These are phyloP conservation scores for Epirrita christyi DNA, from an alignment of 2,888 invertebrate genomes.

Conservation along the genomic window DNA sequence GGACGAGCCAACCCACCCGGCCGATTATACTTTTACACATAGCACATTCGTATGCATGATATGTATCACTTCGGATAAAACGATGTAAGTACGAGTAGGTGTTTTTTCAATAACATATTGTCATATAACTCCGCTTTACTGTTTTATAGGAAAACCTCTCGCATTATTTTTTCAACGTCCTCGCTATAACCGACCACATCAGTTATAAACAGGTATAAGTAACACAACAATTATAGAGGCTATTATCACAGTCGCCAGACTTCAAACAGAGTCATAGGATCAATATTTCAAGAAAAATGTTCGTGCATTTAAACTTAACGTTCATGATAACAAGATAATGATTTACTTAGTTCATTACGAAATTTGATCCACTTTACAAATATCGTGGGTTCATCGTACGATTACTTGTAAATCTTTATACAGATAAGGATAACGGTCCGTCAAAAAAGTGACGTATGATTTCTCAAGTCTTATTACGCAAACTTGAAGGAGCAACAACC, in stretches of 20 bases:
- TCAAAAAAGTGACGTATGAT: slow-evolving; percentile 10
- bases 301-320: slow-evolving; percentile 6
- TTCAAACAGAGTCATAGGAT: slow-evolving; percentile 53
- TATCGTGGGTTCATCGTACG: slow-evolving; percentile 46
- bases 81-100: slow-evolving; percentile 9
- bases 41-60: slow-evolving; percentile 5
- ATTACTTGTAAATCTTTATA: slow-evolving; percentile 39
- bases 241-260: slow-evolving; percentile 41
- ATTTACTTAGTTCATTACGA: slow-evolving; percentile 17
- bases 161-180: background rate
- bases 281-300: slow-evolving; percentile 51
- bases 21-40: slow-evolving; percentile 54
- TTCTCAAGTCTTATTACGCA: slow-evolving; percentile 48
- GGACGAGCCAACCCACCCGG: slow-evolving; percentile 57
- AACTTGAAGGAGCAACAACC: slow-evolving; percentile 63
- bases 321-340: slow-evolving; percentile 9
- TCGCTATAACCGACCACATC: slow-evolving; percentile 34
- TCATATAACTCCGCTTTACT: background rate
- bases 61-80: slow-evolving; percentile 24
- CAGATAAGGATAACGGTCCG: slow-evolving; percentile 43
- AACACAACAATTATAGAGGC: slow-evolving; percentile 38
- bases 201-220: slow-evolving; percentile 33
- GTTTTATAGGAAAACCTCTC: background rate
- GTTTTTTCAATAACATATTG: no score
- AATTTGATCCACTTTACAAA: slow-evolving; percentile 17